A percentile compares a stretch with the other conserved stretches of the same genome.
phyloP scores from a whole-genome alignment of 2,888 invertebrate genomes.

The Meteorus cinctellus region DNA sequence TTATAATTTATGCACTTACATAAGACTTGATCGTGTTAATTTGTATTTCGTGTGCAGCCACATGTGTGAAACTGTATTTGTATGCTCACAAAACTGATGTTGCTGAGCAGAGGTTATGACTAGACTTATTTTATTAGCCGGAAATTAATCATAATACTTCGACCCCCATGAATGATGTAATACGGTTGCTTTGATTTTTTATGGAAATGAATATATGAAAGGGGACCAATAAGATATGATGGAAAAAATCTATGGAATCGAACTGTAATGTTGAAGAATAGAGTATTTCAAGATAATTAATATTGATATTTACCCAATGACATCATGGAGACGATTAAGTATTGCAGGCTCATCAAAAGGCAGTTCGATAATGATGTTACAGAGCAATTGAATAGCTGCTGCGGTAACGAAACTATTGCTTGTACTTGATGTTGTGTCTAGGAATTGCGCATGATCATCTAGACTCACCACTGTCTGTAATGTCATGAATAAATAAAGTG shows the following conservation, averaged over 20 bases:
- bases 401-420: conserved; percentile 73
- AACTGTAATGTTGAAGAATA: conserved; percentile 12
- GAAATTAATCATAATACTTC: conserved; percentile 73
- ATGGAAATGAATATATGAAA: conserved; percentile 31
- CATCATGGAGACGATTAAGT: conserved; percentile 75
- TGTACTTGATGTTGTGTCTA: conserved; percentile 62
- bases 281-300: conserved; percentile 40
- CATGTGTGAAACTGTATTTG: too few species aligned
- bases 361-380: conserved; percentile 74
- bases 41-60: too few species aligned
- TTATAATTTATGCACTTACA: not conserved
- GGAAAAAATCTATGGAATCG: not conserved
- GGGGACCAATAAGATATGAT: not conserved
- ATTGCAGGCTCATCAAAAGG: conserved; percentile 72
- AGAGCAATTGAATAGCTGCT: conserved; percentile 75
- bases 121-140: conserved; percentile 67
- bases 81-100: too few species aligned
- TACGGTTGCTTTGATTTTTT: too few species aligned
- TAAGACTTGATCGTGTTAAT: too few species aligned
- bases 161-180: too few species aligned
- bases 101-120: conserved; percentile 71
- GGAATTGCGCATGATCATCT: conserved; percentile 66
- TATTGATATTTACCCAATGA: conserved; percentile 75
- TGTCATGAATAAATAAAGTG: not conserved
- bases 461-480: conserved; percentile 63